Evolutionary conservation across 2,888 invertebrate species (phyloP).

Genomic region (Julus scanicus): DNA sequence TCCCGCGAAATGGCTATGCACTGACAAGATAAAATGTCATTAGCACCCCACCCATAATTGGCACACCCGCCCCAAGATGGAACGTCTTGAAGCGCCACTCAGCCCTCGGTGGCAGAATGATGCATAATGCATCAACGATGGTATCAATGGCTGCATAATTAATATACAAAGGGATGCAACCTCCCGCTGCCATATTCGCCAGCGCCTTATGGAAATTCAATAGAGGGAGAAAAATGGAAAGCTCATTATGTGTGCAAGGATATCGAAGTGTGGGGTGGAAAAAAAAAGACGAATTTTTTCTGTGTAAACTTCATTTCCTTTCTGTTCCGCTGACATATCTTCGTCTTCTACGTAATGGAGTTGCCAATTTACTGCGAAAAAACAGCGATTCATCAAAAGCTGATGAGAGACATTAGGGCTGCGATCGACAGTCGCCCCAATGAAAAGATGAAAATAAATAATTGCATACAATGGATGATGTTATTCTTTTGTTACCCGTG

Average conservation of each 20-base stretch:
- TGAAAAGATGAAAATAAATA: not conserved
- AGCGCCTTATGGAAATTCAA: not conserved
- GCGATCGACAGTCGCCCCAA: not conserved
- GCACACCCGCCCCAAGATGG: no score
- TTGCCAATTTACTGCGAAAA: not conserved
- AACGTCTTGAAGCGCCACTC: no score
- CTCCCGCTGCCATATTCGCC: not conserved
- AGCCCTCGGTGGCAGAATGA: no score
- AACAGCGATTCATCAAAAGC: not conserved
- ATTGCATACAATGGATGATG: not conserved
- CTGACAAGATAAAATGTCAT: no score
- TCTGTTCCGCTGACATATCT: not conserved
- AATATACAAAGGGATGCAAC: not conserved
- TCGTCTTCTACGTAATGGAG: not conserved
- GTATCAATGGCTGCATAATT: not conserved
- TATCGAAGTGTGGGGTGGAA: not conserved
- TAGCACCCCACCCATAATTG: no score
- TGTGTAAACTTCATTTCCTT: conserved; percentile 1
- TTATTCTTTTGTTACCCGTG: not conserved
- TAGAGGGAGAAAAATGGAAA: not conserved
- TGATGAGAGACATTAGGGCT: not conserved
- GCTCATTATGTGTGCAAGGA: not conserved
- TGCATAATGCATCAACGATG: not conserved
- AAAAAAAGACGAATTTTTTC: not conserved
- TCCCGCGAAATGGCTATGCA: no score